phyloP scores from a whole-genome alignment of 2,888 invertebrate genomes.

The Hyppa rectilinea region DNA sequence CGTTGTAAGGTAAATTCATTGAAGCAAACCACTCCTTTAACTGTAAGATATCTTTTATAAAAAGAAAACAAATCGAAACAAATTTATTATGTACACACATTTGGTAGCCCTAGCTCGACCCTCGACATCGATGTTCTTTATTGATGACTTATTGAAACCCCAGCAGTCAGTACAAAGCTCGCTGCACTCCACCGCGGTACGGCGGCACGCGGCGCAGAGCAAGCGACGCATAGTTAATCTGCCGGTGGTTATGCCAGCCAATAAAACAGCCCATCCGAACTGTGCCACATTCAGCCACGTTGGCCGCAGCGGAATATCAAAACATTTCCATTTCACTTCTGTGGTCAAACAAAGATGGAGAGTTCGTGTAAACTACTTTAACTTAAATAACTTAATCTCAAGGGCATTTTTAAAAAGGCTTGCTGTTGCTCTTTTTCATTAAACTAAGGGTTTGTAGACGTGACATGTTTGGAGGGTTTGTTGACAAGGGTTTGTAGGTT shows the following conservation, averaged over 20 bases:
- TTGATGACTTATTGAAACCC: conserved; percentile 13
- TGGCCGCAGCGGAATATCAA: conserved; percentile 28
- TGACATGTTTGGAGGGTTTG: no score
- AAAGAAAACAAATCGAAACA: no score
- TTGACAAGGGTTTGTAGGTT: no score
- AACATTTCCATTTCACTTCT: conserved; percentile 46
- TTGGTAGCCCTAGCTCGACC: not conserved
- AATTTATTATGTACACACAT: not conserved
- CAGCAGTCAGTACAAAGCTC: not conserved
- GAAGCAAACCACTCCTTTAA: no score
- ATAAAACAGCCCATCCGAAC: conserved; percentile 41
- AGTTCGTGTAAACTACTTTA: not conserved
- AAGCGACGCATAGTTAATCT: conserved; percentile 45
- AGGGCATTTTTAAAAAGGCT: not conserved
- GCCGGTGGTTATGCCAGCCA: conserved; percentile 20
- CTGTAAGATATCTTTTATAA: no score
- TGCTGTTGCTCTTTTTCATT: not conserved
- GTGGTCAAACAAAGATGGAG: conserved; percentile 26
- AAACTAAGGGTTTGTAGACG: not conserved
- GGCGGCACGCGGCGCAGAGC: conserved; percentile 11
- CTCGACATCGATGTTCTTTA: not conserved
- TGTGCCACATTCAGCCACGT: conserved; percentile 5
- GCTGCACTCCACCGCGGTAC: not conserved
- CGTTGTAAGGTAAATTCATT: no score
- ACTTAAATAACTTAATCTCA: not conserved